Percentiles rank a stretch among this genome's conserved stretches.
Evolutionary conservation across 2,888 invertebrate species (phyloP).

Genomic region (Ennomos erosarius): DNA sequence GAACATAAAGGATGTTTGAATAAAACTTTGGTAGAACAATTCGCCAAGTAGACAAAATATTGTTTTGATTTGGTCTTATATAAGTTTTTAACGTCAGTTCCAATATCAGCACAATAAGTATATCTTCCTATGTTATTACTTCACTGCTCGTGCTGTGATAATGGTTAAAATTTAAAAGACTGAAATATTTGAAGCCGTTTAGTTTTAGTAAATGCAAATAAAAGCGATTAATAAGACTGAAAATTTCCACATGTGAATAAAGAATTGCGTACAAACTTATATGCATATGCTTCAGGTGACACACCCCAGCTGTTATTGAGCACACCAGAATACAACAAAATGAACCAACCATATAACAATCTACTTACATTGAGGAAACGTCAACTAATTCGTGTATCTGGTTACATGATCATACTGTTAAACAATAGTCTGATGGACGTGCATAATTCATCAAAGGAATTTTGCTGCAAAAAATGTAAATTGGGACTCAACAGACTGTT

Average conservation of each 20-base stretch:
- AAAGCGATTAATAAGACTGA: conserved; percentile 9
- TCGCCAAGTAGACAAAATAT: no score
- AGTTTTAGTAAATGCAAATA: conserved; percentile 1
- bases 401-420: conserved; percentile 30
- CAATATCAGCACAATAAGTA: no score
- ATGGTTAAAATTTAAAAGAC: background rate
- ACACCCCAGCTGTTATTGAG: conserved; percentile 37
- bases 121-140: no score
- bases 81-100: no score
- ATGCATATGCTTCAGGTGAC: conserved; percentile 24
- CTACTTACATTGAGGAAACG: conserved; percentile 37
- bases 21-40: no score
- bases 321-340: conserved; percentile 34
- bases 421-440: conserved; percentile 29
- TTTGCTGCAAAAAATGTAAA: conserved; percentile 22
- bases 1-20: no score
- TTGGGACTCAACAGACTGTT: conserved; percentile 22
- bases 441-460: conserved; percentile 22
- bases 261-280: conserved; percentile 24
- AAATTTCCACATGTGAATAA: conserved; percentile 16
- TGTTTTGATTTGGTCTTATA: no score
- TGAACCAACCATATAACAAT: conserved; percentile 31
- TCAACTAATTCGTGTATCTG: conserved; percentile 33
- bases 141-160: no score
- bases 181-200: background rate